These are phyloP conservation scores for Pararge aegeria DNA, from an alignment of 1,140 invertebrate species.

Conservation along the genomic window DNA sequence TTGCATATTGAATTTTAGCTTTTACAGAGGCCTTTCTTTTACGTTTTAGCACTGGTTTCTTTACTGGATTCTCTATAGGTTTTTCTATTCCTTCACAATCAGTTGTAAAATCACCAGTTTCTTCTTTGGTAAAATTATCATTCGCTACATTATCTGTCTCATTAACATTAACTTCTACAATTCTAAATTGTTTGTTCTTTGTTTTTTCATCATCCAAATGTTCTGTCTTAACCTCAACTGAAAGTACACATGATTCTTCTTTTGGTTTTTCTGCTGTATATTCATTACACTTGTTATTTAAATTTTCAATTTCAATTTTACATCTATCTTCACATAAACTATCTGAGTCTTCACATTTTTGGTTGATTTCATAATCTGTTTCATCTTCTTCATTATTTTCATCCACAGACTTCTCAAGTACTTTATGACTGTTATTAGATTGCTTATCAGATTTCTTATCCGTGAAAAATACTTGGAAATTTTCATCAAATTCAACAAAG, in stretches of 20 bases:
- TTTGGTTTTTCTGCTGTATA: too few species aligned
- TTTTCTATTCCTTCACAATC: neutral
- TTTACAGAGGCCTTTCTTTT: constrained; percentile 10
- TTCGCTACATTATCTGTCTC: neutral
- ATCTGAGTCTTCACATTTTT: too few species aligned
- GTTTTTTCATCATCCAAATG: neutral
- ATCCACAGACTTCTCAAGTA: neutral
- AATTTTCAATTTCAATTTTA: neutral
- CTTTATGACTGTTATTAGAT: neutral
- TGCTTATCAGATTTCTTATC: constrained; percentile 51
- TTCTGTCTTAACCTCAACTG: too few species aligned
- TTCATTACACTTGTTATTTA: neutral
- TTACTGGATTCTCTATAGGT: constrained; percentile 8
- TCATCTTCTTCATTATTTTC: neutral
- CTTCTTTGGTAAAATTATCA: neutral
- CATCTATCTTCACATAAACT: neutral
- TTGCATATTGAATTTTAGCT: neutral
- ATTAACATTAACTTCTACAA: neutral
- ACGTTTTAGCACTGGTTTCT: neutral
- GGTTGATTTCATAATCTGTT: too few species aligned
- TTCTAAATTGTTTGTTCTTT: neutral
- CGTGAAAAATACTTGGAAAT: constrained; percentile 58
- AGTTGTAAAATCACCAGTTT: neutral
- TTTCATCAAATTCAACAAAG: constrained; percentile 64
- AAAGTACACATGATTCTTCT: neutral